Evolutionary conservation across 1,140 invertebrate species (phyloP).

Genomic region (Orchestia grillus): DNA sequence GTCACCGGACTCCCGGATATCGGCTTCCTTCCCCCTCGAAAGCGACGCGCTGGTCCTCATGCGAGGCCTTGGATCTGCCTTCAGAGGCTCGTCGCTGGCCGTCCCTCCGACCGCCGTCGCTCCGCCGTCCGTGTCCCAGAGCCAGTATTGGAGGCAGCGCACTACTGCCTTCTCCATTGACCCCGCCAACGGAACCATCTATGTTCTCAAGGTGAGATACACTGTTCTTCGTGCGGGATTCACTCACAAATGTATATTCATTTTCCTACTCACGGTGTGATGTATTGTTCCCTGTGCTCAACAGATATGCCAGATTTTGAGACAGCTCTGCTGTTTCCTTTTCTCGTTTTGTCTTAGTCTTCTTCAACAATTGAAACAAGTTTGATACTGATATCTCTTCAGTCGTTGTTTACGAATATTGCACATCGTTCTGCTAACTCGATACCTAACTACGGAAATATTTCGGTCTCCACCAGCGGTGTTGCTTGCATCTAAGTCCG

Average conservation of each 20-base stretch:
- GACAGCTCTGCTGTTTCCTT: background rate
- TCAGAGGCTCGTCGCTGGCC: background rate
- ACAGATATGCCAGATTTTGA: background rate
- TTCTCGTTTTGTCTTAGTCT: background rate
- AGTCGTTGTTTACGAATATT: too few relatives aligned
- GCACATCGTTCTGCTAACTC: too few relatives aligned
- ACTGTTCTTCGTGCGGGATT: background rate
- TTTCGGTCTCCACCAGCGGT: too few relatives aligned
- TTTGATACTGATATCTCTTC: too few relatives aligned
- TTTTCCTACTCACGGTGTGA: background rate
- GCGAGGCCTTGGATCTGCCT: background rate
- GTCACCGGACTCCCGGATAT: background rate
- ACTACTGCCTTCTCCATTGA: slow-evolving; percentile 60
- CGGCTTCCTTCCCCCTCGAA: background rate
- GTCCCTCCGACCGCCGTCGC: background rate
- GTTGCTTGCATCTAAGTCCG: too few relatives aligned
- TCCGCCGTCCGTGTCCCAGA: slow-evolving; percentile 24
- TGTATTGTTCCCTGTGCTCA: background rate
- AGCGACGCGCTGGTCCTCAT: background rate
- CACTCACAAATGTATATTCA: background rate
- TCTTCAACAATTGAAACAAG: background rate
- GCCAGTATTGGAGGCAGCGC: background rate
- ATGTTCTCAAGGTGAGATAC: slow-evolving; percentile 60
- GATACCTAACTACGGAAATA: too few relatives aligned
- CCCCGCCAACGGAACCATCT: slow-evolving; percentile 59